phyloP scores from a whole-genome alignment of 2,113 vertebrate species.

The Rhinopomastus cyanomelas region DNA sequence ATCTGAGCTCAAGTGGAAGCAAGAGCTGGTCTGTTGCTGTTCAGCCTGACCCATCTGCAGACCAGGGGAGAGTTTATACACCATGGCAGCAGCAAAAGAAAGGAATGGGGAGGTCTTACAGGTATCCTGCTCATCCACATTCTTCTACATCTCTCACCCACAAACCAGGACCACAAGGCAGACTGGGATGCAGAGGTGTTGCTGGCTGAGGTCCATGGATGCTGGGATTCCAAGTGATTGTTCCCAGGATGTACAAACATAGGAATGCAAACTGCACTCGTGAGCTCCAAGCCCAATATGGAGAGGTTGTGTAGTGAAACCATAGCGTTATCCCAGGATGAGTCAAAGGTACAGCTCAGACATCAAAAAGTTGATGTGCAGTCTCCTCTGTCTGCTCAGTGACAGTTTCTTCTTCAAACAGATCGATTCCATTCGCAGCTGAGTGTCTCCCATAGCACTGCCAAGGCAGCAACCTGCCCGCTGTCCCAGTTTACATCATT shows the following conservation, averaged over 20 bases:
- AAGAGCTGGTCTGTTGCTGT: not conserved
- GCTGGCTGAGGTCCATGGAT: not conserved
- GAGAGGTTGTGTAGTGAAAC: not conserved
- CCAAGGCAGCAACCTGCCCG: not conserved
- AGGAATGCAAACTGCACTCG: fast-evolving
- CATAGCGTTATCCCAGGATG: not conserved
- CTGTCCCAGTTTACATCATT: not conserved
- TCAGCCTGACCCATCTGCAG: not conserved
- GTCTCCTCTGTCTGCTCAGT: not conserved
- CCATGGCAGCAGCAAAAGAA: not conserved
- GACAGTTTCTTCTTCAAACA: not conserved
- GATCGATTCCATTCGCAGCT: not conserved
- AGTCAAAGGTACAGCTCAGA: not conserved
- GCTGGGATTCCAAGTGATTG: not conserved
- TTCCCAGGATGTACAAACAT: not conserved
- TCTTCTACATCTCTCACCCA: not conserved
- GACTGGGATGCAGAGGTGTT: not conserved
- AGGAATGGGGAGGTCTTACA: not conserved
- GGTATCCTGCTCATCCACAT: not conserved
- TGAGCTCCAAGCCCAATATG: not conserved
- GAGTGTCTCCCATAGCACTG: not conserved
- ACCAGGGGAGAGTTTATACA: not conserved
- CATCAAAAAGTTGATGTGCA: not conserved
- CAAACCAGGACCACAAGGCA: not conserved
- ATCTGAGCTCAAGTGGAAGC: not conserved